These are phyloP conservation scores for Drymodes brunneopygia DNA, from an alignment of 2,113 vertebrate species.

Conservation along the genomic window DNA sequence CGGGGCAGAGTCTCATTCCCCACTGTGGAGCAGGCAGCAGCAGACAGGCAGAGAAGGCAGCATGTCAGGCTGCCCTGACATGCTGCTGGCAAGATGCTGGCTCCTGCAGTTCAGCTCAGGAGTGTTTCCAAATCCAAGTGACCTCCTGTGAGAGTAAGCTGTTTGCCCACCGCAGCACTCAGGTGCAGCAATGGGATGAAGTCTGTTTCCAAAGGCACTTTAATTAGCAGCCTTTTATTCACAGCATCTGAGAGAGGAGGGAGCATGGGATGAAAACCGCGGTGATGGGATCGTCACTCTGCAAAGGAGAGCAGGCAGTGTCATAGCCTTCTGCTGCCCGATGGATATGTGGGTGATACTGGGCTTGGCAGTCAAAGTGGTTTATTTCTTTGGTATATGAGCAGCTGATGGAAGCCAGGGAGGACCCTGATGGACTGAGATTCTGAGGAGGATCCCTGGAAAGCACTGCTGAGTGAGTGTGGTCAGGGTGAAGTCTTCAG, in stretches of 20 bases:
- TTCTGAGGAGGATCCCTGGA: not conserved
- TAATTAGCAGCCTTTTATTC: not conserved
- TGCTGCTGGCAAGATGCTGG: not conserved
- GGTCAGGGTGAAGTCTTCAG: not conserved
- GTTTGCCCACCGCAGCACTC: not conserved
- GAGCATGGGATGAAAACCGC: not conserved
- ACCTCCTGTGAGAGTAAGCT: not conserved
- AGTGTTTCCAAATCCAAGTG: not conserved
- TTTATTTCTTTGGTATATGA: not conserved
- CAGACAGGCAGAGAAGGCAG: not conserved
- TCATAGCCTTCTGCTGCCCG: not conserved
- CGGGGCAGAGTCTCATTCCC: accelerated
- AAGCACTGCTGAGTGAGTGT: not conserved
- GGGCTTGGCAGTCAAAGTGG: not conserved
- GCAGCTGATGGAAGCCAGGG: accelerated
- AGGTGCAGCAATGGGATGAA: not conserved
- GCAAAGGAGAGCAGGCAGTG: not conserved
- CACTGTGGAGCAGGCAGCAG: not conserved
- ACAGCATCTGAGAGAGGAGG: not conserved
- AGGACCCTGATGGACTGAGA: not conserved
- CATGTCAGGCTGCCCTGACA: not conserved
- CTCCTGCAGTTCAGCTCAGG: not conserved
- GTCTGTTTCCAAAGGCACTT: not conserved
- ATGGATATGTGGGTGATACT: not conserved
- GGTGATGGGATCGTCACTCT: accelerated